A percentile compares a stretch with the other conserved stretches of the same genome.
These are phyloP conservation scores for Sminthopsis crassicaudata DNA, from an alignment of 2,113 vertebrate genomes.

Conservation along the genomic window DNA sequence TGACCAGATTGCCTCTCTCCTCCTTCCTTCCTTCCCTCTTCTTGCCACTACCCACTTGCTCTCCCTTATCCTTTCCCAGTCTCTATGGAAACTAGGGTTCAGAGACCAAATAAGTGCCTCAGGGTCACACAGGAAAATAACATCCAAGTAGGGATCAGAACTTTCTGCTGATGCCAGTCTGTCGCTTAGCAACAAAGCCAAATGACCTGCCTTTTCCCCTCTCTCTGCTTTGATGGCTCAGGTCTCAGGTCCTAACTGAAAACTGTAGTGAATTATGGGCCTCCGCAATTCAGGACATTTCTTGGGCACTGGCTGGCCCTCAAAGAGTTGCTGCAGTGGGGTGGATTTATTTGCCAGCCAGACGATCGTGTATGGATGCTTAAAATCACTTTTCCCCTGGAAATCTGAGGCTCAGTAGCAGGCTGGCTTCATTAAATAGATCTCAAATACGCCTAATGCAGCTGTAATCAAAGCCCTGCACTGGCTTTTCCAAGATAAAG, in stretches of 20 bases:
- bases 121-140: background rate
- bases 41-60: background rate
- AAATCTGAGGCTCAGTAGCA: background rate
- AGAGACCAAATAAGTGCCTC: background rate
- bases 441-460: constrained; percentile 48
- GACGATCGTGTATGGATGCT: background rate
- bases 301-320: background rate
- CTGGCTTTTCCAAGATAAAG: background rate
- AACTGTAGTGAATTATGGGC: background rate
- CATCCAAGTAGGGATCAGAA: background rate
- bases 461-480: constrained; percentile 62
- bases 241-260: background rate
- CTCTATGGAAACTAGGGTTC: background rate
- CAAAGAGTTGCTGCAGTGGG: background rate
- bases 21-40: background rate
- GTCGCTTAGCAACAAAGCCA: background rate
- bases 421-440: background rate
- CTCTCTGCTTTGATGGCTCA: background rate
- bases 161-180: background rate
- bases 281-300: accelerated
- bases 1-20: background rate
- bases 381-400: constrained; percentile 28
- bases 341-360: background rate
- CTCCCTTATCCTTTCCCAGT: background rate
- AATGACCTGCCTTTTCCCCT: background rate